These are phyloP conservation scores for Megaustenia siamemsis DNA, from an alignment of 2,888 invertebrate genomes.

Conservation along the genomic window DNA sequence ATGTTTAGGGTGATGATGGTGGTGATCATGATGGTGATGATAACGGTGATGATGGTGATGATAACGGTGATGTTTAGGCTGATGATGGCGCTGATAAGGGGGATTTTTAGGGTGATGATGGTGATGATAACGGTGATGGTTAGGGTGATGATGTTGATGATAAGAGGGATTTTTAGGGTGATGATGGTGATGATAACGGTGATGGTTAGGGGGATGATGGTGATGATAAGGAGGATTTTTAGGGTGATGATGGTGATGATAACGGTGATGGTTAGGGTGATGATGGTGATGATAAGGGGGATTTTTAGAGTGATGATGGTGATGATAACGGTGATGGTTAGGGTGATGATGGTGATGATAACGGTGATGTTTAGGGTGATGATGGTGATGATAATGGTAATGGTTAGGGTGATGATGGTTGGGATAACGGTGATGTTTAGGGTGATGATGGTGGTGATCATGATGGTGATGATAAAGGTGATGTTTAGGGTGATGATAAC, in stretches of 20 bases:
- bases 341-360: not conserved
- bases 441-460: not conserved
- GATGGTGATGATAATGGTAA: not conserved
- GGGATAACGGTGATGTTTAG: not conserved
- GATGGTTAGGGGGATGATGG: not conserved
- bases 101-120: not conserved
- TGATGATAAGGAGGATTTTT: not conserved
- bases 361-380: not conserved
- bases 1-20: not conserved
- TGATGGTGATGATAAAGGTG: not conserved
- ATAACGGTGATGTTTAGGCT: not conserved
- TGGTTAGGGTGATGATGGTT: not conserved
- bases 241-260: not conserved
- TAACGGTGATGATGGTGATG: slow-evolving; percentile 1
- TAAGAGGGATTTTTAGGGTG: not conserved
- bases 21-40: not conserved
- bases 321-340: not conserved
- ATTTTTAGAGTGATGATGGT: not conserved
- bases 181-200: not conserved
- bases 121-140: not conserved
- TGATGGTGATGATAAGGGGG: not conserved
- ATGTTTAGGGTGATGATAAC: not conserved
- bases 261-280: not conserved
- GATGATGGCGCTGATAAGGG: not conserved
- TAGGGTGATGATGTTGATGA: not conserved